Base-by-base conservation (phyloP, 2,113 vertebrate genomes). In the Electrona antarctica region DNA sequence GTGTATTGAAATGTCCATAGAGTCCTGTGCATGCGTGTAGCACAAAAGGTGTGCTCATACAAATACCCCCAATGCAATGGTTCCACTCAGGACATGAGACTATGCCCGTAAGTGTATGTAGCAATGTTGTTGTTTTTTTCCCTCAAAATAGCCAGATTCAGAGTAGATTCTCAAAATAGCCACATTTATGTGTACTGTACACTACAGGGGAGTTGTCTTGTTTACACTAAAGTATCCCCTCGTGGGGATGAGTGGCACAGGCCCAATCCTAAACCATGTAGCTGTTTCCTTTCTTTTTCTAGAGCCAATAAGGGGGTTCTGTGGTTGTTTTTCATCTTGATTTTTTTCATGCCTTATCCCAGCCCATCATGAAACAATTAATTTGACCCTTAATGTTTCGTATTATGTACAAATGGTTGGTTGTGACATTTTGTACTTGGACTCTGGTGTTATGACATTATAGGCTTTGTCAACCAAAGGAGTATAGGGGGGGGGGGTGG, bases 221-320 rank as follows among this genome's bases (percentile, higher is more conserved):
- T 88, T 84, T 77, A 78, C 71, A 64, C 65, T 76, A 62, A 67
- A 51, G 60, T 60, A 55, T 70, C 15, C 73, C 62, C 72, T 51
- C 68, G 71, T 60, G 78, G 69, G 50, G 50, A 47, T 8, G 49
- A 21, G 7, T 29, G 72, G 60, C 57, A 54, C 57, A 64, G 59
- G 64, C 28, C 1, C 62, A 73, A 69, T 60, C 63, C 60, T 66
- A 78, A 54, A 54, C 46, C 54, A 60, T 70, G 78, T 50, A 48
- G 52, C 67, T 80, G 49, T 73, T 74, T 74, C 5, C 51, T 60
- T 58, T 33, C 57, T 48, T 60, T 41, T 63, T 28, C 57, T 0
- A 0, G 10, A 10, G 8, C 33, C 21, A 21, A 21, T 65, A 41
- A 64, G 6, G 7, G 7, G 2, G 7, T 52, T 52, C 3, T 54